These are phyloP conservation scores for Gnathonemus longibarbis DNA, from an alignment of 2,113 vertebrate genomes.

Conservation along the genomic window DNA sequence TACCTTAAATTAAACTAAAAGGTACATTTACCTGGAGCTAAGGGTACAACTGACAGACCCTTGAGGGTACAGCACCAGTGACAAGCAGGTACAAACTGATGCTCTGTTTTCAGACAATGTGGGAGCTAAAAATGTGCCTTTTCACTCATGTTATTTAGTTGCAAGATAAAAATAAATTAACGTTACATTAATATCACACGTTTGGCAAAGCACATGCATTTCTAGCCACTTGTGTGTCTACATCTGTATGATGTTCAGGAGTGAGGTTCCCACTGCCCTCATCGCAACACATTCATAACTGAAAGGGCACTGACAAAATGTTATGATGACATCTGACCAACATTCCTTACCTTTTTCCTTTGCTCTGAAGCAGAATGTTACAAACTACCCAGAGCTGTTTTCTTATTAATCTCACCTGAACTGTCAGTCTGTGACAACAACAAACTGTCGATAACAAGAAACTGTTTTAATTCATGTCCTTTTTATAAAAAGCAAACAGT, in stretches of 20 bases:
- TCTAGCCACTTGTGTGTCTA: not conserved
- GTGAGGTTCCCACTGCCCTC: not conserved
- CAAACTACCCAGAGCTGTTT: conserved; percentile 47
- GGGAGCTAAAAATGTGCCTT: not conserved
- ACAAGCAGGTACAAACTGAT: not conserved
- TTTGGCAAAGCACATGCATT: not conserved
- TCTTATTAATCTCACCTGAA: conserved; percentile 47
- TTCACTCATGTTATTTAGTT: not conserved
- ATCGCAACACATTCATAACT: not conserved
- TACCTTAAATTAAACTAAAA: not conserved
- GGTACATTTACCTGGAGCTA: not conserved
- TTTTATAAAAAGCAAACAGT: conserved; percentile 58
- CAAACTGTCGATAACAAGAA: conserved; percentile 66
- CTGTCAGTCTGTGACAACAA: conserved; percentile 57
- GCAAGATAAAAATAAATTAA: not conserved
- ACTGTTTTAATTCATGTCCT: conserved; percentile 73
- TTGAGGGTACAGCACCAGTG: not conserved
- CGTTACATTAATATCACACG: not conserved
- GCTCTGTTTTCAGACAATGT: not conserved
- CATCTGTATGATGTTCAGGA: not conserved
- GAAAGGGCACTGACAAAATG: conserved; percentile 31
- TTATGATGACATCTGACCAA: conserved; percentile 51
- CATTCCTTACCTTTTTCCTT: conserved; percentile 50
- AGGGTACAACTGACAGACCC: not conserved
- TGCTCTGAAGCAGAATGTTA: conserved; percentile 42